Conservation (phyloP, 2,797 vertebrate species). For the Neomorphus geoffroyi region DNA sequence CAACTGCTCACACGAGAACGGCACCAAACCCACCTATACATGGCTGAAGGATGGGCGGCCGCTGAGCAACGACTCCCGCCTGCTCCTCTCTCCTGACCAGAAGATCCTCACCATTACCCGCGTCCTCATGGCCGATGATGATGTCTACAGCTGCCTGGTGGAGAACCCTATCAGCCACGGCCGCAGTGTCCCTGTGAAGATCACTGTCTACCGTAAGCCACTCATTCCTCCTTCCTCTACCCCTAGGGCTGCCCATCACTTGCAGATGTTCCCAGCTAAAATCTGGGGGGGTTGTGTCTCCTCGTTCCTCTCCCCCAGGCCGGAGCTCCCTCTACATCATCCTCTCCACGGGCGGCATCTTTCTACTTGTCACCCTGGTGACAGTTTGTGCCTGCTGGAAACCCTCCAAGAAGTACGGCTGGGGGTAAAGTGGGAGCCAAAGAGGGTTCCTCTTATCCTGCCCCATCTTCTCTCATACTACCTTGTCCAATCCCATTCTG, state of each 20-base stretch:
- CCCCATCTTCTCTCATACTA: not conserved
- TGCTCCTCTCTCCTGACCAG: constrained; percentile 91
- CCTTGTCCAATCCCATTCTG: too few species aligned
- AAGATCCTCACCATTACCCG: constrained; percentile 92
- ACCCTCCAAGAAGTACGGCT: constrained; percentile 91
- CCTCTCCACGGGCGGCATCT: constrained; percentile 96
- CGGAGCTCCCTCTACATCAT: constrained; percentile 98
- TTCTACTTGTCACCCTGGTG: constrained; percentile 97
- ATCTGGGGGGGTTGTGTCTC: not conserved
- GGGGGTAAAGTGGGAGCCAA: not conserved
- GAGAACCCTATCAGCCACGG: constrained; percentile 93
- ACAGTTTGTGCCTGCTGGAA: constrained; percentile 99
- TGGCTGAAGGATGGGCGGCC: constrained; percentile 93
- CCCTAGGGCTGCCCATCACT: not conserved
- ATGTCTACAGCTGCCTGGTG: constrained; percentile 89
- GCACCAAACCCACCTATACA: constrained; percentile 91
- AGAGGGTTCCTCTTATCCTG: not conserved
- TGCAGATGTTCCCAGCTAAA: not conserved
- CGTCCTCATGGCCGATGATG: constrained; percentile 91
- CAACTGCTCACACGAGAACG: constrained; percentile 92
- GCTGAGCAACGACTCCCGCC: constrained; percentile 89
- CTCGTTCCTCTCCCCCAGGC: constrained; percentile 73
- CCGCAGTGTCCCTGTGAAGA: constrained; percentile 86
- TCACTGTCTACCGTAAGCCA: constrained; percentile 95
- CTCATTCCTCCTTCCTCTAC: not conserved